Conservation (phyloP, 2,113 vertebrate genomes). For the Neodontobutis hainanensis region DNA sequence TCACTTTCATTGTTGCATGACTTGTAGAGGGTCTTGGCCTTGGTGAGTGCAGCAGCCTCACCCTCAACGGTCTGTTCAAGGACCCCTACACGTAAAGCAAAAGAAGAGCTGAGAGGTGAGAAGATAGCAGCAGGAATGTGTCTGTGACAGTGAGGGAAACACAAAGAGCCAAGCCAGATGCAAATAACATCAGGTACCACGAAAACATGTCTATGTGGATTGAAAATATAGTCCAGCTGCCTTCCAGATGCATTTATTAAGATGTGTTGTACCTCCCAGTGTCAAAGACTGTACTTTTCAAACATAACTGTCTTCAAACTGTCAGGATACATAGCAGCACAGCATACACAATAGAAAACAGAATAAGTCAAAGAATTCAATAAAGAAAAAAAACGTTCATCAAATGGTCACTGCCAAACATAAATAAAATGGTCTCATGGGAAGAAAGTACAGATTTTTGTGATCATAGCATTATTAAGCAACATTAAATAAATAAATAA, state of each 20-base stretch:
- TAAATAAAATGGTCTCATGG: too few relatives aligned
- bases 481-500: neutral
- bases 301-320: slow-evolving; percentile 3
- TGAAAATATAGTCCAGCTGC: slow-evolving; percentile 28
- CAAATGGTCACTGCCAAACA: too few relatives aligned
- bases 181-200: slow-evolving; percentile 19
- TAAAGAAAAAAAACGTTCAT: neutral
- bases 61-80: slow-evolving; percentile 79
- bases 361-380: neutral
- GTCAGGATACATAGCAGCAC: slow-evolving; percentile 1
- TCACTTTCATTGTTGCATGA: slow-evolving; percentile 95
- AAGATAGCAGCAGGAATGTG: slow-evolving; percentile 15
- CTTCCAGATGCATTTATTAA: slow-evolving; percentile 23
- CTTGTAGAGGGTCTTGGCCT: slow-evolving; percentile 91
- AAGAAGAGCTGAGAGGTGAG: slow-evolving; percentile 51
- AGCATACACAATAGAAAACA: slow-evolving; percentile 7
- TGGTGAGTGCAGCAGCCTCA: slow-evolving; percentile 83
- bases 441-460: too few relatives aligned
- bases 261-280: slow-evolving; percentile 7
- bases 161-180: neutral
- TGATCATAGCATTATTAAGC: neutral
- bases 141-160: neutral
- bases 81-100: slow-evolving; percentile 80
- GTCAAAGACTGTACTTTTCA: neutral
- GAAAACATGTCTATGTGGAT: slow-evolving; percentile 6